These are phyloP conservation scores for Sebastolobus alascanus DNA, from an alignment of 2,797 vertebrate genomes.

Conservation along the genomic window DNA sequence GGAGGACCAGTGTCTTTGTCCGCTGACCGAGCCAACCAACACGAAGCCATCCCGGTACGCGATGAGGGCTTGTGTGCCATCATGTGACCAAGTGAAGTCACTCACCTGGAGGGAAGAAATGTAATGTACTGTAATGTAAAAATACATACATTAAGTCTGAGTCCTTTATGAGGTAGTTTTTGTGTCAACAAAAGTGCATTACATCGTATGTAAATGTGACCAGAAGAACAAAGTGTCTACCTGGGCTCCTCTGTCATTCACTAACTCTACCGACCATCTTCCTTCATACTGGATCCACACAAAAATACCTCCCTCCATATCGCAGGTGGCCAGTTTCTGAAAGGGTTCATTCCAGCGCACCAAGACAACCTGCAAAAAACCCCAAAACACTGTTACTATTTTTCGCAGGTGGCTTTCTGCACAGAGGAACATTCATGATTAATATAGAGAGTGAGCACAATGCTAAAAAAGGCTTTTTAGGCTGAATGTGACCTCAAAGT, in stretches of 20 bases:
- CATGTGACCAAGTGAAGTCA: slow-evolving; percentile 99
- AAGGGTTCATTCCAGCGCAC: slow-evolving; percentile 99
- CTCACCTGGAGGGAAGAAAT: slow-evolving; percentile 88
- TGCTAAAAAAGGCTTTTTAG: slow-evolving; percentile 28
- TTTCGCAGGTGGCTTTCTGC: slow-evolving; percentile 39
- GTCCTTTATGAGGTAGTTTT: fast-evolving
- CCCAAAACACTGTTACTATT: slow-evolving; percentile 11
- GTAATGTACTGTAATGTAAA: neutral
- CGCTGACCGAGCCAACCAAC: slow-evolving; percentile 97
- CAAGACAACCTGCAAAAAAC: slow-evolving; percentile 90
- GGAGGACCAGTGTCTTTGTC: slow-evolving; percentile 99
- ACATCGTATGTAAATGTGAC: neutral
- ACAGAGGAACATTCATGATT: slow-evolving; percentile 34
- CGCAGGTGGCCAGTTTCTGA: slow-evolving; percentile 99
- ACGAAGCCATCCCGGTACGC: slow-evolving; percentile 99
- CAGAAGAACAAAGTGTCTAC: slow-evolving; percentile 71
- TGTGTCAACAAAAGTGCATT: neutral
- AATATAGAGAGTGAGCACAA: slow-evolving; percentile 23
- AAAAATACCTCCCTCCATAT: slow-evolving; percentile 99
- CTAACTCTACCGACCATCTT: slow-evolving; percentile 98
- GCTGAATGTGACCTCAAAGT: slow-evolving; percentile 8
- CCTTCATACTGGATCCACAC: slow-evolving; percentile 99
- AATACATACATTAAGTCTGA: neutral
- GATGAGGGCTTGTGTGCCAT: slow-evolving; percentile 98
- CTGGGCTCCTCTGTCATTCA: slow-evolving; percentile 98